phyloP scores from a whole-genome alignment of 2,888 invertebrate species.

The Crepidodera aurea region DNA sequence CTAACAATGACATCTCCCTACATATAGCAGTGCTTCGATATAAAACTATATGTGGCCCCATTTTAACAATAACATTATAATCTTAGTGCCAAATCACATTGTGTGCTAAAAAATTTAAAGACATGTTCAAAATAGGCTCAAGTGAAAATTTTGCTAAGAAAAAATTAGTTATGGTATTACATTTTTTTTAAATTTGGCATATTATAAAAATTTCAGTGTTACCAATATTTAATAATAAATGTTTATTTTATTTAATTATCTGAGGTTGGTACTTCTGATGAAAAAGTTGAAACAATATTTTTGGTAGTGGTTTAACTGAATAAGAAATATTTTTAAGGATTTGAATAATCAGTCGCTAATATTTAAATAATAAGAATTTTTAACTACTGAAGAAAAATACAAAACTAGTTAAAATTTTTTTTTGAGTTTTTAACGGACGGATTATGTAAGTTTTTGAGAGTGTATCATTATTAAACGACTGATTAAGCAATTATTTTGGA shows the following conservation, averaged over 20 bases:
- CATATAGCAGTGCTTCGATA: slow-evolving; percentile 23
- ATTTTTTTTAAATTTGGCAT: too few species aligned
- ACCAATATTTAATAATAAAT: too few species aligned
- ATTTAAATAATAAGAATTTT: too few species aligned
- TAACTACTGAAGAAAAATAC: too few species aligned
- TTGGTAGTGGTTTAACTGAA: too few species aligned
- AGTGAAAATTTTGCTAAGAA: neutral
- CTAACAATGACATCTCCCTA: slow-evolving; percentile 22
- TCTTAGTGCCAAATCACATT: slow-evolving; percentile 30
- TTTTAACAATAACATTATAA: slow-evolving; percentile 16
- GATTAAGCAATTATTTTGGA: too few species aligned
- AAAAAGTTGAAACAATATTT: too few species aligned
- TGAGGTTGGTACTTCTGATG: too few species aligned
- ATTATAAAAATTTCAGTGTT: too few species aligned
- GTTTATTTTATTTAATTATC: too few species aligned
- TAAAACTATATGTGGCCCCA: slow-evolving; percentile 29
- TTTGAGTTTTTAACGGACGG: neutral
- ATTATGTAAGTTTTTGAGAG: too few species aligned
- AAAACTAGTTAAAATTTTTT: neutral
- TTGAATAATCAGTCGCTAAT: neutral
- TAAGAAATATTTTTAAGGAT: neutral
- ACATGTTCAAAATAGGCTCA: slow-evolving; percentile 14
- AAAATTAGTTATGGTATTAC: too few species aligned
- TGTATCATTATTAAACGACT: neutral
- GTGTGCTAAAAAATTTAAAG: slow-evolving; percentile 20